Evolutionary conservation across 1,140 invertebrate species (phyloP), one percentile per base, ranked within the genome.

Genomic region (Hirudo medicinalis): DNA sequence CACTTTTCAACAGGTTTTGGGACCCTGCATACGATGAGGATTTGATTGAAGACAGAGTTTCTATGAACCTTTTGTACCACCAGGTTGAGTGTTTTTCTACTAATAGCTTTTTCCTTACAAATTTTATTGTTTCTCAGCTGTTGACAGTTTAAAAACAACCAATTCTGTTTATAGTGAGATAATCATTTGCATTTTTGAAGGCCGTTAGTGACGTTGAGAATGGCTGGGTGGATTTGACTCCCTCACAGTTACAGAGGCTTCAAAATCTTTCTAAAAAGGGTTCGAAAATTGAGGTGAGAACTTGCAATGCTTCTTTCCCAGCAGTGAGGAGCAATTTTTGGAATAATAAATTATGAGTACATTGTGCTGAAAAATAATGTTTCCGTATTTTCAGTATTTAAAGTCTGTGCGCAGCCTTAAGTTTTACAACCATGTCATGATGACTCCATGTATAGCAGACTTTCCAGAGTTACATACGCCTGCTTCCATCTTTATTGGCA

Each of bases 361-460:
- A 63, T 22, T 63, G 17, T 22, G 57, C 2, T 15, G 19, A 22
- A 25, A 63, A 63, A 63, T 25, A 11, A 54, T 74, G 70, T 69
- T 72, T 74, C 75, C 74, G 76, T 72, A 75, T 75, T 86, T 86
- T 60, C 82, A 92, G 89, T 96, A 92, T 81, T 82, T 97, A 72
- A 87, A 91, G 76, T 77, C 91, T 73, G 90, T 88, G 9, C 85
- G 88, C 73, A 88, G 86, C 49, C 81, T 93, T 71, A 91, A 90
- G 76, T 91, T 90, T 78, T 97, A 97, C 80, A 91, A 92, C 11
- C 91, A 89, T 78, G 84, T 94, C 71, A 89, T 93, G 76, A 93
- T 93, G 76, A 85, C 86, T 73, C 84, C 85, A 66, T 91, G 89
- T 78, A 78, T 83, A 27, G 88, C 88, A 78, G 90, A 93, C 83